Evolutionary conservation across 2,113 vertebrate genomes (phyloP).

Genomic region (Cichladusa arquata): DNA sequence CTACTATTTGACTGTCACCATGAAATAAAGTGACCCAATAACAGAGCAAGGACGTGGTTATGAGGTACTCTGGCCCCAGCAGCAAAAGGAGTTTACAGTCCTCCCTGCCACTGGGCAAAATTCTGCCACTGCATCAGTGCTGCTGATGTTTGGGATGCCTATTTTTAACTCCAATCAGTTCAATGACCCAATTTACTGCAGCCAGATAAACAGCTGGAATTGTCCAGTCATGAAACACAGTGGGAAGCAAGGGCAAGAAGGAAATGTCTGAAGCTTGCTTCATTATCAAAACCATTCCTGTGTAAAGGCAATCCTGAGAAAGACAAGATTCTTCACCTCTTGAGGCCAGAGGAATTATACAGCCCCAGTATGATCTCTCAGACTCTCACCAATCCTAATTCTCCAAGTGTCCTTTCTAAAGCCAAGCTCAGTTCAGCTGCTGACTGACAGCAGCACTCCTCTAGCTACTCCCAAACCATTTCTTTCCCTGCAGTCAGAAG

Average conservation of each 20-base stretch:
- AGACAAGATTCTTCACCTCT: neutral
- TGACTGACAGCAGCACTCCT: neutral
- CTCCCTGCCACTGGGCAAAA: neutral
- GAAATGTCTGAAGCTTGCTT: neutral
- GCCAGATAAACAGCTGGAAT: slow-evolving; percentile 24
- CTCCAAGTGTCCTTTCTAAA: neutral
- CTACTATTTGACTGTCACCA: neutral
- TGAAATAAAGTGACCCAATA: accelerated
- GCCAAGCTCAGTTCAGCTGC: neutral
- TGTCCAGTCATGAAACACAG: neutral
- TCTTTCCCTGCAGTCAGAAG: neutral
- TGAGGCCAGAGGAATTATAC: neutral
- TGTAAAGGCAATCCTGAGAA: neutral
- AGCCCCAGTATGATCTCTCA: neutral
- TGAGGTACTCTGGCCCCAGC: neutral
- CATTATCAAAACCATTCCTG: neutral
- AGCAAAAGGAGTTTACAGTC: neutral
- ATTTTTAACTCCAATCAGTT: slow-evolving; percentile 40
- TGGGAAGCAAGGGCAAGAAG: neutral
- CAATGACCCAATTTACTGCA: neutral
- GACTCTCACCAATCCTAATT: neutral
- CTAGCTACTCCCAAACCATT: neutral
- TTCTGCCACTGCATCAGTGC: neutral
- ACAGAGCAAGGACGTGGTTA: accelerated
- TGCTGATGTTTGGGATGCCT: neutral